Base-by-base conservation (phyloP, 1,140 invertebrate species). In the Cotesia typhae region DNA sequence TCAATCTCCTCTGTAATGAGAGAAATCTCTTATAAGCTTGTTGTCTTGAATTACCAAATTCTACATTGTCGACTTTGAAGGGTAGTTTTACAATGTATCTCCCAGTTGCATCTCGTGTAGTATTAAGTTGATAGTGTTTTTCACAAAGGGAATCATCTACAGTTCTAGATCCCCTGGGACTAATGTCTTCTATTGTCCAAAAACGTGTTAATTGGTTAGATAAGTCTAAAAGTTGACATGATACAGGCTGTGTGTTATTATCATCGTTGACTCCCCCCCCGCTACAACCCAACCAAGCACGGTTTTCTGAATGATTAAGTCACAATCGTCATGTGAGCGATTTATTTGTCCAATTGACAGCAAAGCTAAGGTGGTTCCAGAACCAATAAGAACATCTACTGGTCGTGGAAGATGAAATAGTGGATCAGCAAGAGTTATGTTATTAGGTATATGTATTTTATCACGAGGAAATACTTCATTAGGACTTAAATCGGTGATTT, bases 371-470 rank as follows among this genome's bases (percentile, higher is more conserved):
- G 70, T 65, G n/a, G 66, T 63, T 28, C 59, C 66, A 7, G 70
- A 67, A 14, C 75, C 69, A 10, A 76, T 57, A 5, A 76, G 57
- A 1, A 76, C 47, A 63, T 76, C 72, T 41, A 72, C 51, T 28
- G 68, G 7, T 59, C 20, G 14, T 17, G 72, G 72, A 4, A 70
- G 17, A 47, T 76, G 72, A 37, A 76, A 74, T 9, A 69, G 53
- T 17, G 72, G 72, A 37, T 74, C 75, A 36, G 72, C 75, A 10
- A 76, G 37, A 57, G 52, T 52, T 63, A 76, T 36, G 53, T 76
- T 74, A 9, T 38, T 17, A 6, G 76, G 76, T 12, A 77, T 71
- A 1, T 64, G 36, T 3, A 75, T 53, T 4, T 17, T 14, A 53
- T 75, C 71, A n/a, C 74, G 61, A 17, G 63, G 71, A 37, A 76